Evolutionary conservation across 2,113 vertebrate species (phyloP).

Genomic region (Limanda limanda): DNA sequence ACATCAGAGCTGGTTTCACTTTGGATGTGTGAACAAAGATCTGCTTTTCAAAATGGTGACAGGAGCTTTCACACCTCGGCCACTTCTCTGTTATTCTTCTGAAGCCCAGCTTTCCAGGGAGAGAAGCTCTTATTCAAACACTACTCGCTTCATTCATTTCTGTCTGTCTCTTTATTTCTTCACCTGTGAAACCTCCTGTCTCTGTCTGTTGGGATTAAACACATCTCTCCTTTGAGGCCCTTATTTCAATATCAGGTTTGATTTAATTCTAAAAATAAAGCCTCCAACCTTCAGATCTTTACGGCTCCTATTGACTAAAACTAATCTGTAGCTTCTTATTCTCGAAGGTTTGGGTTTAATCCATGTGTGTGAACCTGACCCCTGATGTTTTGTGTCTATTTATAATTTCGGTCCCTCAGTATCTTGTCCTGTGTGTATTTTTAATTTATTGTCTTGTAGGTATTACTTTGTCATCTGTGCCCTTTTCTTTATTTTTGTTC

Average conservation of each 20-base stretch:
- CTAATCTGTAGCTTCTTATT: neutral
- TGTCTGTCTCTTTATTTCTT: too few species aligned
- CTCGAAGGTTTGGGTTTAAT: neutral
- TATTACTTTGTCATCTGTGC: slow-evolving; percentile 63
- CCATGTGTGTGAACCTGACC: slow-evolving; percentile 27
- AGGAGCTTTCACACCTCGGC: too few species aligned
- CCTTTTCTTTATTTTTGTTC: slow-evolving; percentile 50
- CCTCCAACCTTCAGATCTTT: neutral
- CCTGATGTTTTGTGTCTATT: slow-evolving; percentile 5
- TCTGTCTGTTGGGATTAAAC: too few species aligned
- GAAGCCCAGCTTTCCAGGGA: too few species aligned
- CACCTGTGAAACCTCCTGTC: too few species aligned
- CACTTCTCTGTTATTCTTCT: too few species aligned
- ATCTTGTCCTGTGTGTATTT: slow-evolving; percentile 32
- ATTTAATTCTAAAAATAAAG: neutral
- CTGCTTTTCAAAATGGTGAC: too few species aligned
- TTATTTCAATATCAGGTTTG: neutral
- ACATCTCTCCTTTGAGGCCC: too few species aligned
- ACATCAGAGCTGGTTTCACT: neutral
- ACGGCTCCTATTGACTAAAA: neutral
- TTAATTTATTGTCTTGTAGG: slow-evolving; percentile 39
- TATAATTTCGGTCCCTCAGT: slow-evolving; percentile 12
- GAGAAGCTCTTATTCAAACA: too few species aligned
- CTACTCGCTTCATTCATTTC: too few species aligned
- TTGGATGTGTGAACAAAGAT: neutral